These are phyloP conservation scores for Phrynosoma platyrhinos DNA, from an alignment of 2,113 vertebrate genomes.

Conservation along the genomic window DNA sequence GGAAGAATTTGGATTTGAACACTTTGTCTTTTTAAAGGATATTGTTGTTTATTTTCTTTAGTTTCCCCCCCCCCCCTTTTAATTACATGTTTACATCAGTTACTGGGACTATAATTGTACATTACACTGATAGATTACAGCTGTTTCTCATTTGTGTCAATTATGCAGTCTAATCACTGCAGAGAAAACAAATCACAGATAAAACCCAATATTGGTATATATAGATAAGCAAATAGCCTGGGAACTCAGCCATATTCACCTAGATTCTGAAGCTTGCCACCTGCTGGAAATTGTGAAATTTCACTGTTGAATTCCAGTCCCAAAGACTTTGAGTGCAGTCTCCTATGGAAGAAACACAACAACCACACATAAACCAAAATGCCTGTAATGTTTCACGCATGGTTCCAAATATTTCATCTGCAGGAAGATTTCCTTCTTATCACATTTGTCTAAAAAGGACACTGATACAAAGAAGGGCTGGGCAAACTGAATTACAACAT, in stretches of 20 bases:
- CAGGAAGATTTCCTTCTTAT: neutral
- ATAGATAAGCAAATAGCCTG: neutral
- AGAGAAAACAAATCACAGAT: slow-evolving; percentile 43
- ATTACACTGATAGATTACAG: slow-evolving; percentile 19
- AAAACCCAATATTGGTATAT: slow-evolving; percentile 42
- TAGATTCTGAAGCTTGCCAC: slow-evolving; percentile 55
- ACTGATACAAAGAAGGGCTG: slow-evolving; percentile 7
- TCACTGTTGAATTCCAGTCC: slow-evolving; percentile 2
- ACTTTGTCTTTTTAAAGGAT: slow-evolving; percentile 33
- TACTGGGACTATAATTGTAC: slow-evolving; percentile 56
- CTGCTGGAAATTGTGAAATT: slow-evolving; percentile 64
- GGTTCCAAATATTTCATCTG: neutral
- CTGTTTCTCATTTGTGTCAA: slow-evolving; percentile 41
- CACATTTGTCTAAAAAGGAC: neutral
- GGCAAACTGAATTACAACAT: neutral
- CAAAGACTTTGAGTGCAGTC: slow-evolving; percentile 12
- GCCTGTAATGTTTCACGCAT: no score
- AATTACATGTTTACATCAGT: slow-evolving; percentile 36
- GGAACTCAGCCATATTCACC: slow-evolving; percentile 54
- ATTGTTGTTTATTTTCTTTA: neutral
- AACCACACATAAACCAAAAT: neutral
- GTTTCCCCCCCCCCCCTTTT: neutral
- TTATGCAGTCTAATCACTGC: slow-evolving; percentile 43
- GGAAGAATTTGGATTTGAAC: slow-evolving; percentile 52
- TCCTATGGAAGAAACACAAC: neutral